Base-by-base conservation (phyloP, 2,797 vertebrate species). In the Aulostomus chinensis region DNA sequence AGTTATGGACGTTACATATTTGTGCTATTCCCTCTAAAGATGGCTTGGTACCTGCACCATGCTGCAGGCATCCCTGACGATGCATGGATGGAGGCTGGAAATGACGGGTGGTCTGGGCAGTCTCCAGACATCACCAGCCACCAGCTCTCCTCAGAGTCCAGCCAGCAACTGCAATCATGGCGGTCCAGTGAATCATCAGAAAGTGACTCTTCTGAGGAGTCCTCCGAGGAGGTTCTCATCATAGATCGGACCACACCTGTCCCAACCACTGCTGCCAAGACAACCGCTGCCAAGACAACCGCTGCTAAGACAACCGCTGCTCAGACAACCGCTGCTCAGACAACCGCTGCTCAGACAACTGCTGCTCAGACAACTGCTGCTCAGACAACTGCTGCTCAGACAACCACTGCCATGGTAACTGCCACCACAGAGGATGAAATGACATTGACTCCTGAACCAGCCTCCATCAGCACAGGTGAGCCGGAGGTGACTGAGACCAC, bases 201-300 rank as follows among this genome's bases (percentile, higher is more conserved):
- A 10, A 58, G 38, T 38, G 8, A 39, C 1, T 67, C 70, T 3
- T 50, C 48, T 0, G 41, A 63, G 14, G 63, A 73, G n/a, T 76
- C 65, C 0, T 48, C 55, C 2, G 66, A 80, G 10, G 66, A 75
- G 34, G 2, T 20, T 4, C 2, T 3, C 6, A 3, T n/a, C 42
- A 54, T 13, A 0, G 3, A 46, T 9, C 14, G 0, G 11, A 64
- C 61, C 32, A 57, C 38, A 1, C 5, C 12, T 0, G n/a, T 29
- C 13, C 5, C 2, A 9, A 12, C 40, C n/a, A 32, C 33, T 2
- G n/a, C 22, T 18, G 20, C 30, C 25, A 21, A 13, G 11, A 21
- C 36, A 10, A n/a, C 32, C 43, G n/a, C 4, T 9, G 22, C 22
- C 22, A 25, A 5, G 22, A 25, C 22, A 5, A 21, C 25, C 1